Evolutionary conservation across 2,113 vertebrate species (phyloP).

Genomic region (Cairina moschata): DNA sequence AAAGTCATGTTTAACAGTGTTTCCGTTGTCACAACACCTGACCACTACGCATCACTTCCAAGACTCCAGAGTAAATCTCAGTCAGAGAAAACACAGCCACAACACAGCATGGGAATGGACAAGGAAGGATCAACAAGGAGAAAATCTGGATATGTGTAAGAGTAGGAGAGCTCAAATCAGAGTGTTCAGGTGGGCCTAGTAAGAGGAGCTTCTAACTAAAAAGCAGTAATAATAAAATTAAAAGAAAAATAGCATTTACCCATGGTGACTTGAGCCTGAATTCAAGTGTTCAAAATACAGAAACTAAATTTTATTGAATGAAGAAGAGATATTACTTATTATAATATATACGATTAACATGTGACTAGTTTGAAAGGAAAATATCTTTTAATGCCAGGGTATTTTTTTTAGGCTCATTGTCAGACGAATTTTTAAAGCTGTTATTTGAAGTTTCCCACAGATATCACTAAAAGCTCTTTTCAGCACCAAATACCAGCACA

Average conservation of each 20-base stretch:
- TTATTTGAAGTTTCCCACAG: constrained; percentile 23
- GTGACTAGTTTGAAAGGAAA: constrained; percentile 41
- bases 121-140: background rate
- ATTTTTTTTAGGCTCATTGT: constrained; percentile 44
- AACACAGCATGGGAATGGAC: background rate
- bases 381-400: constrained; percentile 15
- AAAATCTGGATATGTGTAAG: background rate
- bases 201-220: background rate
- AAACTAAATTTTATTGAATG: background rate
- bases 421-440: constrained; percentile 24
- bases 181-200: background rate
- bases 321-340: constrained; percentile 12
- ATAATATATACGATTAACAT: background rate
- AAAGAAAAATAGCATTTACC: background rate
- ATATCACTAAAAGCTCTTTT: constrained; percentile 15
- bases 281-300: background rate
- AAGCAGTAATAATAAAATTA: background rate
- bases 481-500: background rate
- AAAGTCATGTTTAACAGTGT: background rate
- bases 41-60: background rate
- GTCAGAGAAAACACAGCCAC: background rate
- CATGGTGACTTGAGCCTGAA: background rate
- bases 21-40: fast-evolving
- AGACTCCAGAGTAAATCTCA: background rate
- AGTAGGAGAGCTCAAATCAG: background rate